A percentile compares a stretch with the other conserved stretches of the same genome.
Evolutionary conservation across 2,797 vertebrate genomes (phyloP).

Genomic region (Manis javanica): DNA sequence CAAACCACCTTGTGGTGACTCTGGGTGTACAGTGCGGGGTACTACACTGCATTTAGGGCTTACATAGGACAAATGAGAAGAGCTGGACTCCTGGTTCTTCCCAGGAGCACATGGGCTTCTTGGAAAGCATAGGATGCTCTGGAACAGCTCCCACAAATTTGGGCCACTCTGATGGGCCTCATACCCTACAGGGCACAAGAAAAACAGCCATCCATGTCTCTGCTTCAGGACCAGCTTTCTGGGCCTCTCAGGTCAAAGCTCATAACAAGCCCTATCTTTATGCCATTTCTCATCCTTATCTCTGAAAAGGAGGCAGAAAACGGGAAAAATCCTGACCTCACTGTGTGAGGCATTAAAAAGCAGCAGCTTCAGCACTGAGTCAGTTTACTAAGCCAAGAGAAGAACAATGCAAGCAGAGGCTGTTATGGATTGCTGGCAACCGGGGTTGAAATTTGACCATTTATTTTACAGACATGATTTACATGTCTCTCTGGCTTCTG

Average conservation of each 20-base stretch:
- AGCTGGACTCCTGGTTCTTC: neutral
- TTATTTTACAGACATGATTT: conserved; percentile 56
- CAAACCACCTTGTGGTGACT: neutral
- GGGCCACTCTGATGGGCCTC: neutral
- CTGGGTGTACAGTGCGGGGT: fast-evolving
- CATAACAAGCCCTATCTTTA: neutral
- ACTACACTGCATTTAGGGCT: neutral
- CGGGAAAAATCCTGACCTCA: neutral
- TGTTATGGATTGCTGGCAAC: neutral
- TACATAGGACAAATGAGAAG: neutral
- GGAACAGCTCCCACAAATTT: neutral
- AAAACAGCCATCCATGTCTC: neutral
- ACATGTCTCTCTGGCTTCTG: conserved; percentile 58
- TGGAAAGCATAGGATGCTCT: neutral
- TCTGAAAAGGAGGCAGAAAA: conserved; percentile 4
- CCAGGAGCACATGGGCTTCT: neutral
- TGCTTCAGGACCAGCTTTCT: neutral
- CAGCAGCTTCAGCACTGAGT: conserved; percentile 15
- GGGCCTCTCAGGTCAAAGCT: neutral
- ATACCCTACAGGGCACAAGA: neutral
- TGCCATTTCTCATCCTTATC: neutral
- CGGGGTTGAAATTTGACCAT: conserved; percentile 19
- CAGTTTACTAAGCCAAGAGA: neutral
- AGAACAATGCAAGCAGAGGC: neutral
- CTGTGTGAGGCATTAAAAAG: neutral